Conservation (phyloP, 2,888 invertebrate species). For the Hemaris fuciformis region DNA sequence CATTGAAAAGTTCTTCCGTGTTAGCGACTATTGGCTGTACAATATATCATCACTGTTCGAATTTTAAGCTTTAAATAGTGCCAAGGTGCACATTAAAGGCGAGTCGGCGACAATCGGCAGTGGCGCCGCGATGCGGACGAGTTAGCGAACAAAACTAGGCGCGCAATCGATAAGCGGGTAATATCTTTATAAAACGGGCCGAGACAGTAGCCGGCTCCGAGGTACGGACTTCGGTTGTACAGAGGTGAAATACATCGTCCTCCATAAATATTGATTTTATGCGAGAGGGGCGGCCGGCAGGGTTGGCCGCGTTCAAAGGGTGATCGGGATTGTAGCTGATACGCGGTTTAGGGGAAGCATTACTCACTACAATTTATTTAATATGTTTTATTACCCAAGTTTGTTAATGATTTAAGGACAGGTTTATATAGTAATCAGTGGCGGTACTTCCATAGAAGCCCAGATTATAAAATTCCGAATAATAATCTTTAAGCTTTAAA, state of each 20-base stretch:
- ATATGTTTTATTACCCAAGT: no score
- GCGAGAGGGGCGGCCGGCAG: conserved; percentile 48
- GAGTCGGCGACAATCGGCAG: conserved; percentile 48
- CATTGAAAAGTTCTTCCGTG: no score
- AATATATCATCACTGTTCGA: background rate
- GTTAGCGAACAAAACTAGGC: conserved; percentile 9
- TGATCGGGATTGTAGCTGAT: conserved; percentile 1
- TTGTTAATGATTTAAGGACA: no score
- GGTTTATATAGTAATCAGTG: no score
- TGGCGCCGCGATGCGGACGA: conserved; percentile 28
- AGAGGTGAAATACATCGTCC: conserved; percentile 63
- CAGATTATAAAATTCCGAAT: no score
- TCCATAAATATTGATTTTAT: conserved; percentile 78
- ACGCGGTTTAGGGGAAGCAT: background rate
- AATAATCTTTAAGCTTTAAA: no score
- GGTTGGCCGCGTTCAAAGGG: conserved; percentile 38
- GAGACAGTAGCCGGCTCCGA: conserved; percentile 18
- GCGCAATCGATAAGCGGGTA: conserved; percentile 16
- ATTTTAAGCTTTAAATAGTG: background rate
- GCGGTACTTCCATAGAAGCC: no score
- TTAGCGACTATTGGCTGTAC: background rate
- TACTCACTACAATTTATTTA: no score
- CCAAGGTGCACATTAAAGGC: conserved; percentile 50
- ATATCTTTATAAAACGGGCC: conserved; percentile 18
- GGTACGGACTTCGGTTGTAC: conserved; percentile 19